Evolutionary conservation across 2,113 vertebrate species (phyloP).

Genomic region (Synodontis membranacea): DNA sequence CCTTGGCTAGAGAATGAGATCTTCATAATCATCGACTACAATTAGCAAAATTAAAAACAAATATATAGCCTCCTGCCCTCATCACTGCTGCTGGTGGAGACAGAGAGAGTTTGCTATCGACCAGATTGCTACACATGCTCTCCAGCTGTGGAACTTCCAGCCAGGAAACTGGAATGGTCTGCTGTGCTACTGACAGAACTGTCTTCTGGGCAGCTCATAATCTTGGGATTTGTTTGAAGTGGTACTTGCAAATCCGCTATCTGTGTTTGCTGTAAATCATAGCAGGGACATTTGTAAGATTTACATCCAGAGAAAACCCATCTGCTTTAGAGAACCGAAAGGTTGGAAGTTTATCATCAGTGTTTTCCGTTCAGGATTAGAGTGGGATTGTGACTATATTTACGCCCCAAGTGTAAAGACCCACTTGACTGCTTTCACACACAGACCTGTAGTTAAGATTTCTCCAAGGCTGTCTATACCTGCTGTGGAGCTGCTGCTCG

Average conservation of each 20-base stretch:
- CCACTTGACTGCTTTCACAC: not conserved
- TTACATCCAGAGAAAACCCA: not conserved
- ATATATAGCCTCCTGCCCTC: too few species aligned
- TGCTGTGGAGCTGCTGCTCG: slow-evolving; percentile 13
- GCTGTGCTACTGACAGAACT: slow-evolving; percentile 39
- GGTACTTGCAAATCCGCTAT: not conserved
- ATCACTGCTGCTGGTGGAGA: too few species aligned
- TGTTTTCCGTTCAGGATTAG: not conserved
- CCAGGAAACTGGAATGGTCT: slow-evolving; percentile 39
- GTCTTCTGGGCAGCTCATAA: slow-evolving; percentile 33
- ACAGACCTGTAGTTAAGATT: slow-evolving; percentile 19
- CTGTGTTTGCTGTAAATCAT: not conserved
- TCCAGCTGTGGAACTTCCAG: slow-evolving; percentile 50
- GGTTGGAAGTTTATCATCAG: not conserved
- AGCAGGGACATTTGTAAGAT: slow-evolving; percentile 1
- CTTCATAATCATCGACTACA: not conserved
- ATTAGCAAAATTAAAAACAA: not conserved
- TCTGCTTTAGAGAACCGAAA: too few species aligned
- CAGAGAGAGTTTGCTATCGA: slow-evolving; percentile 8
- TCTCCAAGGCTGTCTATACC: slow-evolving; percentile 17
- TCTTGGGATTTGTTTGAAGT: slow-evolving; percentile 8
- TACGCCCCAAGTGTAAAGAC: slow-evolving; percentile 1
- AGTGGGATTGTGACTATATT: slow-evolving; percentile 11
- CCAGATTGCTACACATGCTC: slow-evolving; percentile 42
- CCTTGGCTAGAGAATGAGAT: not conserved